Conservation (phyloP, 2,113 vertebrate species). For the Coregonus clupeaformis region DNA sequence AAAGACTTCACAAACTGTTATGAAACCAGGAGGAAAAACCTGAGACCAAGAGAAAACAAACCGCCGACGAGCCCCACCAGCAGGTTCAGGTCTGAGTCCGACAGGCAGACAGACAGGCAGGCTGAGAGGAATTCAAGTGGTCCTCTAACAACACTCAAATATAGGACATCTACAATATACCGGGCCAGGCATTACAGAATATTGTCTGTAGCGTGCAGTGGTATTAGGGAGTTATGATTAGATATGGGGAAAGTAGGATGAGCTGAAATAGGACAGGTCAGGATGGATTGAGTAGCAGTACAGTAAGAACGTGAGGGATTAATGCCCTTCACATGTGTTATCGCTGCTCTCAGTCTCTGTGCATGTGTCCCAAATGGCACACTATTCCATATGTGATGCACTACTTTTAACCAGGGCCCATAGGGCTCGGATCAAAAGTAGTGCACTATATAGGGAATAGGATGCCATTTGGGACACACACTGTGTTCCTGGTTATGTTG, state of each 20-base stretch:
- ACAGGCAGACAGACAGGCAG: background rate
- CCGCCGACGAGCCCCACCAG: conserved; percentile 24
- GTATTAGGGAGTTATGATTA: background rate
- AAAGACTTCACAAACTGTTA: conserved; percentile 56
- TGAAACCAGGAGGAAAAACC: conserved; percentile 58
- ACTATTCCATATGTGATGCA: too few species aligned
- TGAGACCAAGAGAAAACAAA: conserved; percentile 55
- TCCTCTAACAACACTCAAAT: conserved; percentile 20
- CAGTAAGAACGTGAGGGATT: background rate
- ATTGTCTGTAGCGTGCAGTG: background rate
- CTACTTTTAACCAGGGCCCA: too few species aligned
- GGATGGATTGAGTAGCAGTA: background rate
- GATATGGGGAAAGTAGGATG: conserved; percentile 21
- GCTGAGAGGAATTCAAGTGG: conserved; percentile 5
- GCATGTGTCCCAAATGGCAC: too few species aligned
- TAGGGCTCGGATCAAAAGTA: too few species aligned
- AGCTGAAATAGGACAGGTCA: conserved; percentile 13
- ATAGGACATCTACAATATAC: conserved; percentile 13
- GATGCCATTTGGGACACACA: background rate
- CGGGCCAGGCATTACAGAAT: conserved; percentile 15
- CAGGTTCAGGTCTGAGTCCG: background rate
- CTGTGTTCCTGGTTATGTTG: background rate
- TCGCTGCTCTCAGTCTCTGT: background rate
- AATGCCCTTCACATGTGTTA: background rate
- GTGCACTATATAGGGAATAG: too few species aligned